Evolutionary conservation across 2,888 invertebrate species (phyloP).

Genomic region (Xylota sylvarum): DNA sequence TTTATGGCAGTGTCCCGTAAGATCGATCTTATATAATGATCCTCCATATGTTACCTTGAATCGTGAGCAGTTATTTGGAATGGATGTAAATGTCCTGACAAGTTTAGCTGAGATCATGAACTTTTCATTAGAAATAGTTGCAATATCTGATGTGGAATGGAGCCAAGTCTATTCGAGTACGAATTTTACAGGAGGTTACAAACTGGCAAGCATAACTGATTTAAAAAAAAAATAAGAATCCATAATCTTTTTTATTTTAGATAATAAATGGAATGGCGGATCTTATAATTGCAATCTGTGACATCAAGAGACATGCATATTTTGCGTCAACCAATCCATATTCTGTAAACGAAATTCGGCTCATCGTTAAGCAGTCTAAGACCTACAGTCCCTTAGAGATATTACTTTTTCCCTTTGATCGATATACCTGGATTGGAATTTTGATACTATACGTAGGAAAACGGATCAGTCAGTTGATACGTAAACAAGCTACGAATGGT

Average conservation of each 20-base stretch:
- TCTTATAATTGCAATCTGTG: neutral
- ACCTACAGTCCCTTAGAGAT: conserved; percentile 6
- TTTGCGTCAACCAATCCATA: neutral
- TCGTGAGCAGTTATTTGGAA: too few relatives aligned
- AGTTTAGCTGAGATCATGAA: too few relatives aligned
- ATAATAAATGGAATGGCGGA: conserved; percentile 8
- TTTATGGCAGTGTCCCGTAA: too few relatives aligned
- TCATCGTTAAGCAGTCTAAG: neutral
- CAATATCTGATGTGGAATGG: too few relatives aligned
- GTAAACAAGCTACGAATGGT: too few relatives aligned
- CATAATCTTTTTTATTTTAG: neutral
- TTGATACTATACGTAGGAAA: neutral
- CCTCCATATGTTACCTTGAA: too few relatives aligned
- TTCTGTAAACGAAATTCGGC: neutral
- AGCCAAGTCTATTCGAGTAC: neutral
- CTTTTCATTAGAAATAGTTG: too few relatives aligned
- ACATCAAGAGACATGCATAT: neutral
- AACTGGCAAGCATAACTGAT: too few relatives aligned
- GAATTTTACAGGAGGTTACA: neutral
- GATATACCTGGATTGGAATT: neutral
- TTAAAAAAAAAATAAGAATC: accelerated
- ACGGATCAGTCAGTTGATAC: too few relatives aligned
- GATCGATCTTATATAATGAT: too few relatives aligned
- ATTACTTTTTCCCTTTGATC: conserved; percentile 22
- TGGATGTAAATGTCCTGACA: too few relatives aligned